Conservation (phyloP, 2,888 invertebrate species). For the Agrotis exclamationis region DNA sequence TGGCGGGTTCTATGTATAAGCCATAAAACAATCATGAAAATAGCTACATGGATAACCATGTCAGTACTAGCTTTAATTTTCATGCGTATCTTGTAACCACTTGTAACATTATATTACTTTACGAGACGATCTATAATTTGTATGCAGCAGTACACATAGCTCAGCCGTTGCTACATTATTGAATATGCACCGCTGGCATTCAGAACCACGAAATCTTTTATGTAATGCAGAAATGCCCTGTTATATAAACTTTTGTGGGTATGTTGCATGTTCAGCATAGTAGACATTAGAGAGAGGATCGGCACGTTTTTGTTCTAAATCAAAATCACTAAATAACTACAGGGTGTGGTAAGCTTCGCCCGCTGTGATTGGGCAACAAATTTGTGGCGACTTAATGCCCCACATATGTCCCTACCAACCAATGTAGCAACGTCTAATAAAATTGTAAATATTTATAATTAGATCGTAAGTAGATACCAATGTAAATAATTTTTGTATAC, state of each 20-base stretch:
- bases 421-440: no score
- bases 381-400: no score
- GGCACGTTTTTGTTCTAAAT: neutral
- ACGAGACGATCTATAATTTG: constrained; percentile 32
- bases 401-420: no score
- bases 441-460: no score
- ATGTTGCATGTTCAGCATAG: constrained; percentile 6
- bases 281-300: neutral
- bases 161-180: constrained; percentile 26
- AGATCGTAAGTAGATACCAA: no score
- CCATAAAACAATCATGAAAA: neutral
- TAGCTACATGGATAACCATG: neutral
- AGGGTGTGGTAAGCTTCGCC: neutral
- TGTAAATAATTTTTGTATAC: no score
- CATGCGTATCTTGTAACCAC: constrained; percentile 30
- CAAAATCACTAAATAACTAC: neutral
- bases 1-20: no score
- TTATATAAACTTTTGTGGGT: constrained; percentile 32
- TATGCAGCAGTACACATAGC: constrained; percentile 26
- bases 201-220: constrained; percentile 32
- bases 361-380: neutral
- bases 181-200: constrained; percentile 26
- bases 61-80: constrained; percentile 11
- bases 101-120: constrained; percentile 19
- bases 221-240: constrained; percentile 36